phyloP scores from a whole-genome alignment of 2,797 vertebrate genomes.

The Brachyalestes nurse region DNA sequence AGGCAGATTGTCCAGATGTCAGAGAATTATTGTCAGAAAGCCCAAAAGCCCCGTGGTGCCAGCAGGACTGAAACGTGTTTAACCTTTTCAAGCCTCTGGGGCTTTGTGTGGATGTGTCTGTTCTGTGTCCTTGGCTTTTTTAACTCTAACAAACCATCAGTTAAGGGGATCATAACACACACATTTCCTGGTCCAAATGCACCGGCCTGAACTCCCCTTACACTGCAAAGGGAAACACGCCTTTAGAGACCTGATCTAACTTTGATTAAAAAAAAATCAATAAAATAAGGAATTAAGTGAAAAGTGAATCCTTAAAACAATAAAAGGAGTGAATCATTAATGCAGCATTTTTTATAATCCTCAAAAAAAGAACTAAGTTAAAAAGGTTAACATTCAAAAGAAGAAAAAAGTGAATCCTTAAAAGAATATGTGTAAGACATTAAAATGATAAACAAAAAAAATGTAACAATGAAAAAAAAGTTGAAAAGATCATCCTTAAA shows the following conservation, averaged over 20 bases:
- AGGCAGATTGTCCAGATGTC: constrained; percentile 34
- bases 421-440: no score
- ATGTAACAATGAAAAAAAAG: no score
- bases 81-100: constrained; percentile 41
- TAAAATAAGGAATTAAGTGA: no score
- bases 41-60: constrained; percentile 5
- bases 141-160: constrained; percentile 51
- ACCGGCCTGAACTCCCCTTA: constrained; percentile 17
- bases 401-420: background rate
- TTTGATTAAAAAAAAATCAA: no score
- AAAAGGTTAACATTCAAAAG: no score
- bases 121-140: constrained; percentile 49
- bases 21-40: constrained; percentile 9
- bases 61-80: constrained; percentile 27
- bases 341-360: no score
- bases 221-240: constrained; percentile 19
- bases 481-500: no score
- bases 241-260: no score
- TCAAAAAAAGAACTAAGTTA: no score
- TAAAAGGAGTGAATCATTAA: no score
- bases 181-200: constrained; percentile 50
- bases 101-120: constrained; percentile 47
- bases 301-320: no score
- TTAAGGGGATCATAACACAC: constrained; percentile 42
- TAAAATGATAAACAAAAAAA: background rate